Evolutionary conservation across 2,888 invertebrate species (phyloP), one percentile per base, ranked within the genome.

Genomic region (Notocelia uddmanniana): DNA sequence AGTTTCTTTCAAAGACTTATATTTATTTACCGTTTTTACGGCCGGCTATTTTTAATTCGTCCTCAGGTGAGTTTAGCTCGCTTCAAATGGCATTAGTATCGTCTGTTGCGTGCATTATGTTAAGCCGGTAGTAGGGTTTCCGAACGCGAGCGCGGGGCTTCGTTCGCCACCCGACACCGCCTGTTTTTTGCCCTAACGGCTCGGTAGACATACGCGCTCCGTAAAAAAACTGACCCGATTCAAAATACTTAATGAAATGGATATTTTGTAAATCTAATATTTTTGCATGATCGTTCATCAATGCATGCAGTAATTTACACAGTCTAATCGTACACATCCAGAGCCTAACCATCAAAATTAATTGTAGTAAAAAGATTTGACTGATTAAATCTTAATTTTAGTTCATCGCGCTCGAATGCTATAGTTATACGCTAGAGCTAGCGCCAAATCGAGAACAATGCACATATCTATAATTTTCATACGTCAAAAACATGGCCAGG

Each of bases 41-140:
- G 23, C 18, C 18, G 55, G 45, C 21, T 54, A 59, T 67, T 62
- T 68, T 52, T 59, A 71, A 52, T 19, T 31, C 58, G 52, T 31
- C 64, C 64, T 54, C 26, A 26, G 45, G 41, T 21, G 69, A 70
- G 70, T 73, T 62, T 68, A 31, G 55, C 63, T 50, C 64, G 62
- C 50, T 50, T 45, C 73, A 74, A 37, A 71, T 69, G 73, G 75
- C 58, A 80, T 82, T 80, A 81, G 82, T 83, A 79, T 84, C 83
- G 76, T 79, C 79, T 83, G 82, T 80, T 80, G 81, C 79, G 75
- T 80, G 83, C 76, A 68, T 68, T 74, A 75, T 72, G 80, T 81
- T 90, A 89, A 87, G 87, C 88, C 88, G 85, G 83, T 83, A 87
- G 86, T 92, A 92, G 81, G 92, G 92, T 89, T 92, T 93, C 92